Conservation (phyloP, 2,797 vertebrate genomes). For the Sus cebifrons region DNA sequence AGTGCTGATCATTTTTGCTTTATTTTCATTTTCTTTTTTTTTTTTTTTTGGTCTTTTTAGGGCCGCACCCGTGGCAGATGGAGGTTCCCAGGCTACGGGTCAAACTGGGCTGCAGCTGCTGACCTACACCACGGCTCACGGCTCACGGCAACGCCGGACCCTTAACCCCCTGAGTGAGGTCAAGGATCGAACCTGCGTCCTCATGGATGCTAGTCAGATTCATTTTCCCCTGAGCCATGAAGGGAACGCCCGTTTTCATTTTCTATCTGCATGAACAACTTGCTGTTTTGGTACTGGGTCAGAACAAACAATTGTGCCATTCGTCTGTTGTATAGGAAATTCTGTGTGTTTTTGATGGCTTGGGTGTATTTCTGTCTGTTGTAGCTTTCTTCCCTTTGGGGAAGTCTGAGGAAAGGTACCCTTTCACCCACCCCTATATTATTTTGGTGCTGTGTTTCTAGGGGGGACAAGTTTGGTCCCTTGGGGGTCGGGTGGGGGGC, state of each 20-base stretch:
- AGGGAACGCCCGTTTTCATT: not conserved
- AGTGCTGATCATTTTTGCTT: not conserved
- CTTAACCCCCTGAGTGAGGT: too few relatives aligned
- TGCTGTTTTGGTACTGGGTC: not conserved
- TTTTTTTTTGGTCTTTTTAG: too few relatives aligned
- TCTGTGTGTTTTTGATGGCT: not conserved
- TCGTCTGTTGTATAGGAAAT: not conserved
- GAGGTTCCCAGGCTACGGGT: too few relatives aligned
- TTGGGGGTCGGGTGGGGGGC: not conserved
- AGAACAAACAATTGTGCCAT: not conserved
- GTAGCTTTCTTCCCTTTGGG: constrained; percentile 13
- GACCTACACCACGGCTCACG: too few relatives aligned
- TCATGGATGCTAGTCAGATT: too few relatives aligned
- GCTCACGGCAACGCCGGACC: too few relatives aligned
- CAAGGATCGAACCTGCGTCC: too few relatives aligned
- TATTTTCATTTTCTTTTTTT: constrained; percentile 11
- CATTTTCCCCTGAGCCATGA: too few relatives aligned
- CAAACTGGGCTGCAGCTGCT: too few relatives aligned
- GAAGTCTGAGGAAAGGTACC: not conserved
- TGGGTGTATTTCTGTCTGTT: not conserved
- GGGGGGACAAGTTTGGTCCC: not conserved
- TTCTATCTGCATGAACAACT: constrained; percentile 15
- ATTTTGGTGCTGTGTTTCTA: not conserved
- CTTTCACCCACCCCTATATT: not conserved
- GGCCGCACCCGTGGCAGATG: too few relatives aligned